Evolutionary conservation across 2,888 invertebrate species (phyloP).

Genomic region (Cosmopolites sordidus): DNA sequence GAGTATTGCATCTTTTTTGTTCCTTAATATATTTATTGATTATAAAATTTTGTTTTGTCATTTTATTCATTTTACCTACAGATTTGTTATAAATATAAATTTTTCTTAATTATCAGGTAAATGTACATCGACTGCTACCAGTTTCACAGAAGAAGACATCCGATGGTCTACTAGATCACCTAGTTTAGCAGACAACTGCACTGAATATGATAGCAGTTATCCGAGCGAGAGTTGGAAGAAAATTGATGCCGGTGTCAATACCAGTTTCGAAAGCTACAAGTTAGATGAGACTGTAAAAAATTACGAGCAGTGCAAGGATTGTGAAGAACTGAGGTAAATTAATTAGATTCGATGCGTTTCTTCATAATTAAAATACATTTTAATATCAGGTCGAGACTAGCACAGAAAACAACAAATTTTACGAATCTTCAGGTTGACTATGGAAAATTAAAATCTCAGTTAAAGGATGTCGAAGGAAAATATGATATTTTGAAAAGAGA

Average conservation of each 20-base stretch:
- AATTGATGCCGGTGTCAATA: slow-evolving; percentile 31
- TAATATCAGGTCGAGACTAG: slow-evolving; percentile 12
- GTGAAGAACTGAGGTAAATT: slow-evolving; percentile 17
- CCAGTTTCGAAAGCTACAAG: slow-evolving; percentile 23
- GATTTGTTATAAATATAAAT: too few species aligned
- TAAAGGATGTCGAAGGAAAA: slow-evolving; percentile 51
- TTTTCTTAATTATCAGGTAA: neutral
- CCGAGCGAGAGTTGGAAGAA: slow-evolving; percentile 11
- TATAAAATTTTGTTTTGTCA: too few species aligned
- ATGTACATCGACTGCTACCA: slow-evolving; percentile 16
- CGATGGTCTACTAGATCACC: slow-evolving; percentile 32
- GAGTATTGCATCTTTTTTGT: too few species aligned
- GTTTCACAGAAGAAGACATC: slow-evolving; percentile 31
- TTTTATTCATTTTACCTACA: too few species aligned
- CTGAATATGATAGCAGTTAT: slow-evolving; percentile 29
- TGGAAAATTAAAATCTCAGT: slow-evolving; percentile 45
- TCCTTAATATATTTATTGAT: too few species aligned
- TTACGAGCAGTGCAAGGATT: slow-evolving; percentile 11
- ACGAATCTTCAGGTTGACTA: slow-evolving; percentile 7
- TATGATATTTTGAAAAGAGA: slow-evolving; percentile 52
- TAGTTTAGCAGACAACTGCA: slow-evolving; percentile 26
- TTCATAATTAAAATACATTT: neutral
- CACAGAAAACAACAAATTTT: slow-evolving; percentile 6
- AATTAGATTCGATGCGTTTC: neutral
- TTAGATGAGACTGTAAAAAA: slow-evolving; percentile 20